Percentiles rank a stretch among this genome's conserved stretches.
Evolutionary conservation across 2,888 invertebrate genomes (phyloP).

Genomic region (Cerceris rybyensis): DNA sequence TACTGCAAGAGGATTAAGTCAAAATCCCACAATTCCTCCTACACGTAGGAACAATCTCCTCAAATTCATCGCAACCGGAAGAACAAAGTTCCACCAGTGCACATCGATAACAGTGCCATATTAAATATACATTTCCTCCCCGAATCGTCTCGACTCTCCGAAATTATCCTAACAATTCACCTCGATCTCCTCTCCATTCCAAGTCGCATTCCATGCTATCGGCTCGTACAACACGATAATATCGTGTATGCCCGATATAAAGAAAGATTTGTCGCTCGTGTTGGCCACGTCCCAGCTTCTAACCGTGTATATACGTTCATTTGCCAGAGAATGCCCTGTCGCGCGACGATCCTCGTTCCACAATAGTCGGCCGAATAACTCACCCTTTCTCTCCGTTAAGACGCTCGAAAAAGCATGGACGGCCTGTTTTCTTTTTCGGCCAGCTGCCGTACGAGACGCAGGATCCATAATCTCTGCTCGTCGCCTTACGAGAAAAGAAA

Average conservation of each 20-base stretch:
- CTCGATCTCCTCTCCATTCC: no score
- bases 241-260: background rate
- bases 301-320: slow-evolving; percentile 9
- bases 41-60: no score
- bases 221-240: background rate
- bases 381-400: background rate
- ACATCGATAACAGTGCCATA: no score
- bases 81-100: no score
- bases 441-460: slow-evolving; percentile 2
- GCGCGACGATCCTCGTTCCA: background rate
- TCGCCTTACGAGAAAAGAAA: slow-evolving; percentile 38
- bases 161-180: no score
- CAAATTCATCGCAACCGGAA: no score
- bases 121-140: no score
- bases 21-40: no score
- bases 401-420: background rate
- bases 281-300: slow-evolving; percentile 1
- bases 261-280: background rate
- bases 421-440: background rate
- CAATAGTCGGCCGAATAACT: slow-evolving; percentile 7
- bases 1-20: no score
- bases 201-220: background rate
- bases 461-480: slow-evolving; percentile 50
- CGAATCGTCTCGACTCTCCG: no score
- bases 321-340: slow-evolving; percentile 5